A percentile compares a stretch with the other conserved stretches of the same genome.
These are phyloP conservation scores for Labeo calbasu DNA, from an alignment of 2,797 vertebrate species.

Conservation along the genomic window DNA sequence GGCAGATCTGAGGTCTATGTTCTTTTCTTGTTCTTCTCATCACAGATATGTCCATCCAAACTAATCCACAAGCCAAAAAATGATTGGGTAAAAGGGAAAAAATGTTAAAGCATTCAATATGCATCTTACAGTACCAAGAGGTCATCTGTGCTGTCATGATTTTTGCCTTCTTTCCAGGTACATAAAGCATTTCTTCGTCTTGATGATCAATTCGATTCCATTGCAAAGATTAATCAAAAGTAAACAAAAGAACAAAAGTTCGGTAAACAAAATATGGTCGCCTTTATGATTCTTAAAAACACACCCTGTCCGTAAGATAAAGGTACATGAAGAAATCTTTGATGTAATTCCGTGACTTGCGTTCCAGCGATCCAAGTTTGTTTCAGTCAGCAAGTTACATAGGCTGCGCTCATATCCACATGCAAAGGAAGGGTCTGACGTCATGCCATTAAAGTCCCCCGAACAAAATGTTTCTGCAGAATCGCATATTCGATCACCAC, in stretches of 20 bases:
- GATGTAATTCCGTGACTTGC: constrained; percentile 57
- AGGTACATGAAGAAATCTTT: constrained; percentile 63
- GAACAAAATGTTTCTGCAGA: constrained; percentile 24
- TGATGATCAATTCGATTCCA: constrained; percentile 50
- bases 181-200: constrained; percentile 50
- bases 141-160: constrained; percentile 51
- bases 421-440: constrained; percentile 23
- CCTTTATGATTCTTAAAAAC: constrained; percentile 47
- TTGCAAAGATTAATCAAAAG: constrained; percentile 42
- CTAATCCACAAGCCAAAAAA: constrained; percentile 45
- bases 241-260: constrained; percentile 49
- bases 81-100: constrained; percentile 32
- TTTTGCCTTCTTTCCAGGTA: constrained; percentile 43
- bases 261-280: constrained; percentile 61
- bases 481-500: constrained; percentile 56
- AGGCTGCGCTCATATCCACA: constrained; percentile 51
- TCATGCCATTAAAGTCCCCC: constrained; percentile 49
- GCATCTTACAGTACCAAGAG: constrained; percentile 62
- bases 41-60: constrained; percentile 50
- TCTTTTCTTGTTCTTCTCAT: constrained; percentile 33
- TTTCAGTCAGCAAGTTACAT: constrained; percentile 61
- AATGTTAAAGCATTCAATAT: constrained; percentile 56
- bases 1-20: constrained; percentile 56
- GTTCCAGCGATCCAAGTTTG: constrained; percentile 59
- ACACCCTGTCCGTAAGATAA: constrained; percentile 53